phyloP scores from a whole-genome alignment of 1,140 invertebrate species.

The Chlorops oryzae region DNA sequence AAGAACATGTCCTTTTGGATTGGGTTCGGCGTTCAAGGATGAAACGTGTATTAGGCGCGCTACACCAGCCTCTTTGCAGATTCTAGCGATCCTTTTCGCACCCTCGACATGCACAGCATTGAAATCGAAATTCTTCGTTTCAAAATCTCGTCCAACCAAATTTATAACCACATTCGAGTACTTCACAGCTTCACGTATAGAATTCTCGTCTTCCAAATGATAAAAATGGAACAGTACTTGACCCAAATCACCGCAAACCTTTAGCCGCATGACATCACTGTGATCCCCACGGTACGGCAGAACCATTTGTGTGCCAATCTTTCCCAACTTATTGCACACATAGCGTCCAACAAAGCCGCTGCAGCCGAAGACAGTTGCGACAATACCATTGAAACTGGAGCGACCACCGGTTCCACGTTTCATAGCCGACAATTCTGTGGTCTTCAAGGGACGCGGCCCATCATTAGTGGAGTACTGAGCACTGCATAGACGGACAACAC shows the following conservation, averaged over 20 bases:
- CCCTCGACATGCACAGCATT: conserved; percentile 75
- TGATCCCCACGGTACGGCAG: conserved; percentile 86
- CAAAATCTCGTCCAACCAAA: conserved; percentile 83
- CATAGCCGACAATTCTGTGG: conserved; percentile 55
- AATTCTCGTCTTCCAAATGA: conserved; percentile 80
- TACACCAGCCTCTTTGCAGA: conserved; percentile 70
- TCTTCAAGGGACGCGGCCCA: conserved; percentile 35
- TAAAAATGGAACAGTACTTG: conserved; percentile 90
- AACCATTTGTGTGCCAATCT: conserved; percentile 81
- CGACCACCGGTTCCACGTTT: conserved; percentile 89
- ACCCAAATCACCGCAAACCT: conserved; percentile 88
- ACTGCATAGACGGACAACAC: conserved; percentile 33
- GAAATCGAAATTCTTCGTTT: conserved; percentile 84
- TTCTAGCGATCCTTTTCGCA: conserved; percentile 65
- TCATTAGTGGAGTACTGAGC: conserved; percentile 29
- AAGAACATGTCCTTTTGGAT: conserved; percentile 60
- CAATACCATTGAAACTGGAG: conserved; percentile 91
- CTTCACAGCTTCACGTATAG: conserved; percentile 77
- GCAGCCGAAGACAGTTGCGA: conserved; percentile 94
- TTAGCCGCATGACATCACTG: conserved; percentile 69
- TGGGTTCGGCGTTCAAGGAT: conserved; percentile 61
- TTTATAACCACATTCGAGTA: conserved; percentile 99
- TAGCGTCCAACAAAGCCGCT: conserved; percentile 81
- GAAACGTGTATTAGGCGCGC: conserved; percentile 82
- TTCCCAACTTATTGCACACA: conserved; percentile 84